A percentile compares a stretch with the other conserved stretches of the same genome.
Evolutionary conservation across 2,888 invertebrate species (phyloP).

Genomic region (Ormyrus nitidulus): DNA sequence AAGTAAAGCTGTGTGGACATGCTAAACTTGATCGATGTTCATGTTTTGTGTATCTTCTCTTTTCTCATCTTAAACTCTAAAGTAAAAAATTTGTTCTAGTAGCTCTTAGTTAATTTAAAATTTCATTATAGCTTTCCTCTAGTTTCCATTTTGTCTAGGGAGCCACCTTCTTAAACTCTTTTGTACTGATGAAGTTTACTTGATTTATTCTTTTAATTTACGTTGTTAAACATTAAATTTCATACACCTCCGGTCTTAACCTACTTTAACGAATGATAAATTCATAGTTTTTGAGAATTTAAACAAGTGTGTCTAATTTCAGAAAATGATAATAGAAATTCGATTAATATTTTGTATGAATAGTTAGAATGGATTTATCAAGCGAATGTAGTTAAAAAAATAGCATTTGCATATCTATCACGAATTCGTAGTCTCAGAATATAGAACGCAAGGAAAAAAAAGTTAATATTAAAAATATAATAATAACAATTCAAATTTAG

Average conservation of each 20-base stretch:
- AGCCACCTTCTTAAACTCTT: slow-evolving; percentile 42
- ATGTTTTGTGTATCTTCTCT: slow-evolving; percentile 21
- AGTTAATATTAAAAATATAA: too few species aligned
- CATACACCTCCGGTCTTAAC: neutral
- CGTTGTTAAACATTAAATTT: slow-evolving; percentile 27
- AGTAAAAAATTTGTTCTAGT: slow-evolving; percentile 34
- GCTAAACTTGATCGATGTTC: slow-evolving; percentile 21
- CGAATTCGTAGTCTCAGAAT: too few species aligned
- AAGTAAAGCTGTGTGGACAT: neutral
- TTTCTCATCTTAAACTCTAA: slow-evolving; percentile 26
- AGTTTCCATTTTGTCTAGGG: slow-evolving; percentile 20
- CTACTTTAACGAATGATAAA: slow-evolving; percentile 20
- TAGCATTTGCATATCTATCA: too few species aligned
- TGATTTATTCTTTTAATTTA: slow-evolving; percentile 51
- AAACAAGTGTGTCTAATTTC: too few species aligned
- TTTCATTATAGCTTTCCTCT: slow-evolving; percentile 50
- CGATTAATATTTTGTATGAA: too few species aligned
- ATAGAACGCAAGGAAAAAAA: too few species aligned
- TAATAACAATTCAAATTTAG: too few species aligned
- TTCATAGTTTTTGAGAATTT: neutral
- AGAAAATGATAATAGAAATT: too few species aligned
- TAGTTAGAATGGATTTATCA: too few species aligned
- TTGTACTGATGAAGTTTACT: neutral
- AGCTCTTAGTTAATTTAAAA: slow-evolving; percentile 48
- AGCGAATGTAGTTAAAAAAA: too few species aligned